phyloP scores from a whole-genome alignment of 2,797 vertebrate genomes.

The Typhlichthys eigenmanni region DNA sequence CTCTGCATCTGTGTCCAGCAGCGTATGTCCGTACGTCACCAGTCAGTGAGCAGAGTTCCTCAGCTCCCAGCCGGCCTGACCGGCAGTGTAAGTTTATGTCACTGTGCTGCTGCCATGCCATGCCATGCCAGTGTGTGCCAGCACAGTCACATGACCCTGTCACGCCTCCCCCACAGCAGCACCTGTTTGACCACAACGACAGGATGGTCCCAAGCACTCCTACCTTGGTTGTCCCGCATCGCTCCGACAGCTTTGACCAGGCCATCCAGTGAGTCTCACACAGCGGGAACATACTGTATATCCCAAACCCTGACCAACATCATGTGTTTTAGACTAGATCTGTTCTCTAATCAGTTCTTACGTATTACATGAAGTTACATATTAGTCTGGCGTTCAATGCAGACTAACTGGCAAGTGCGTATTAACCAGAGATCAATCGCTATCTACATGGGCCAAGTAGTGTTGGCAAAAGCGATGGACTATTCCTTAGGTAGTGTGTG shows the following conservation, averaged over 20 bases:
- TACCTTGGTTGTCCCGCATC: conserved; percentile 89
- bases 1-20: conserved; percentile 29
- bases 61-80: conserved; percentile 86
- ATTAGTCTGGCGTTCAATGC: no score
- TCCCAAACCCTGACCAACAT: background rate
- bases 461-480: background rate
- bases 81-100: conserved; percentile 60
- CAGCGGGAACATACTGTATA: background rate
- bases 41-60: conserved; percentile 85
- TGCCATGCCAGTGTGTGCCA: background rate
- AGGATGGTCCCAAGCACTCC: conserved; percentile 94
- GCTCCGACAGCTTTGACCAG: conserved; percentile 91
- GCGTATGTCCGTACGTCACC: conserved; percentile 80
- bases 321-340: no score
- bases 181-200: conserved; percentile 94
- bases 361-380: no score
- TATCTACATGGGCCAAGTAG: no score
- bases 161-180: conserved; percentile 73
- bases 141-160: background rate
- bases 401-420: no score
- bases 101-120: background rate
- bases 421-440: no score
- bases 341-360: no score
- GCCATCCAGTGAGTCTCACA: conserved; percentile 86
- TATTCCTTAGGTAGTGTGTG: background rate